Evolutionary conservation across 1,140 invertebrate genomes (phyloP), one percentile per base, ranked within the genome.

Genomic region (Artemia franciscana): DNA sequence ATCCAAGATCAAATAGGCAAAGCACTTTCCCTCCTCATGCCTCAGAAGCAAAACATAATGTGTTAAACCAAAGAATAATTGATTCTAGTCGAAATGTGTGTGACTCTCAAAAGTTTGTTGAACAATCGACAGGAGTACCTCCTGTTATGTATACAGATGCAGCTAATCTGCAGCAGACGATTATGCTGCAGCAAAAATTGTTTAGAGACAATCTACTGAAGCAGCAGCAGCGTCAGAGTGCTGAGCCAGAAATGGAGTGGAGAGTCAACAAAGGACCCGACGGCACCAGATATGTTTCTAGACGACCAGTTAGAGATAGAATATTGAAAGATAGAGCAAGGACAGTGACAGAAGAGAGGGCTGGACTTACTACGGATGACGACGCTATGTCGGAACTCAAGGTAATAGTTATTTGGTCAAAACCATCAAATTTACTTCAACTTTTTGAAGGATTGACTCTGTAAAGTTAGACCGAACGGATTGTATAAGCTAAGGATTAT

Each of bases 321-420:
- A 74, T 85, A 28, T 71, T 85, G 24, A 83, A 81, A 67, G 84
- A 84, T 67, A 70, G 84, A 25, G 83, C 82, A 21, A 73, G 81
- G 64, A 79, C 81, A 69, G 78, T 86, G 62, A 78, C 76, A 15
- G 80, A 84, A 67, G 83, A 86, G 67, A 72, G 83, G 27, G 78
- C 79, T 62, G 84, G 84, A 1, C 74, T 84, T 51, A 88, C 84
- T 2, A 88, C 86, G 1, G 86, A 88, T 69, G 86, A 88, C 68
- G 85, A 89, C 67, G 83, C 84, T 12, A 78, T 84, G 70, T 86
- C 84, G 18, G 86, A 88, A 69, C 74, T 88, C 60, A 88, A 88
- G 73, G 78, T 80, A 69, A 62, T 51, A 12, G 1, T 2, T 12
- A 18, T 39, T 39, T 39, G 7, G 30, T 39, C 30, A 39, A n/a